Conservation (phyloP, 2,797 vertebrate genomes). For the Mionectes olivaceus region DNA sequence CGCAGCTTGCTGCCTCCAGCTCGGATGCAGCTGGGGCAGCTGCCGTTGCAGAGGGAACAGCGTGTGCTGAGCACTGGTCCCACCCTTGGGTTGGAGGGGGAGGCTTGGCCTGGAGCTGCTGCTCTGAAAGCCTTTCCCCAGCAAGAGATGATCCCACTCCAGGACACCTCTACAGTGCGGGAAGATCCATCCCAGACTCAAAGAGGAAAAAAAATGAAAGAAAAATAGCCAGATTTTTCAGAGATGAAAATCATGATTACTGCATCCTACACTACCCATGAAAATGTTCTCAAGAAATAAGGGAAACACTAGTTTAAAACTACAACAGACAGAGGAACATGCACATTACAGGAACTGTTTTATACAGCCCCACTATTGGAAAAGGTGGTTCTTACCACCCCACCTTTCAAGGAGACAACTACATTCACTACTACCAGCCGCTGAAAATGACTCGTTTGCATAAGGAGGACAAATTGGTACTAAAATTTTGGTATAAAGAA, state of each 20-base stretch:
- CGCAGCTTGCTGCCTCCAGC: neutral
- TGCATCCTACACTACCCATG: neutral
- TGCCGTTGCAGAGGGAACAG: neutral
- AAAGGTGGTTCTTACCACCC: neutral
- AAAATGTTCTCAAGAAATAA: neutral
- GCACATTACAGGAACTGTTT: neutral
- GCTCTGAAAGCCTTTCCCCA: neutral
- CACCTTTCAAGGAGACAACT: neutral
- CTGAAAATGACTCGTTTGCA: neutral
- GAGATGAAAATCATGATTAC: neutral
- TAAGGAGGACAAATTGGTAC: neutral
- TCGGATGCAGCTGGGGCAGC: neutral
- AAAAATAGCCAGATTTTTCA: neutral
- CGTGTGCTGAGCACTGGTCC: accelerated
- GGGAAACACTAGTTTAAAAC: neutral
- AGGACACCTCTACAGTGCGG: neutral
- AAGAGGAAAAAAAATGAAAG: neutral
- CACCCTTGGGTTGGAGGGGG: neutral
- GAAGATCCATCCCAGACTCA: neutral
- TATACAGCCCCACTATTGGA: neutral
- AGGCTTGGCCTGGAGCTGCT: neutral
- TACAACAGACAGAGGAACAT: neutral
- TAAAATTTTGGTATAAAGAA: neutral
- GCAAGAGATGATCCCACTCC: neutral
- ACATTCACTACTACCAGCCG: neutral